Base-by-base conservation (phyloP, 2,797 vertebrate species). In the Gymnoscopelus microlampas region DNA sequence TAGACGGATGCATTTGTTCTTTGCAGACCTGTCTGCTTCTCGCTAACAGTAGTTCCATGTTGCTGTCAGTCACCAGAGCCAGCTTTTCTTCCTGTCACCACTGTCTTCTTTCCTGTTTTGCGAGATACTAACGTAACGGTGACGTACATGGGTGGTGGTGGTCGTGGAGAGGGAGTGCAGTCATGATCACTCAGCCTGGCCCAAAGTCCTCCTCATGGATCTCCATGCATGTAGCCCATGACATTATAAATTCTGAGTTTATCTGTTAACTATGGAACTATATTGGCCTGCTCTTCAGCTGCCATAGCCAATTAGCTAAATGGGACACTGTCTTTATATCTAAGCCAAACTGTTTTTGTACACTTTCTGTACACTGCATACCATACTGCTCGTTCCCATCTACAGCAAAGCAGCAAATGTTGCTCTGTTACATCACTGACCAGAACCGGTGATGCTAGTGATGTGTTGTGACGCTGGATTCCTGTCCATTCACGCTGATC, bases 91-190 rank as follows among this genome's bases (percentile, higher is more conserved):
- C 78, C 82, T 72, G 74, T 71, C 9, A 3, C 70, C 15, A 5
- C 63, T 66, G 60, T 74, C 3, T 24, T 74, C 72, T 79, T 85
- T 89, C 87, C 86, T 91, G 85, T 89, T 89, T 86, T 68, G 60
- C 56, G 61, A 60, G 26, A 72, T 14, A 12, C 66, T 11, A 44
- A 26, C 57, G 44, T 11, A 44, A 26, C 57, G 44, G 29, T 62
- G 44, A 29, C 19, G 19, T 19, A 19, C 19, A 4, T 29, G 26
- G 26, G 26, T n/a, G 71, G 71, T 79, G 65, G 54, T 56, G 66
- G 77, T 48, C 54, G 50, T 76, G 63, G 65, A 39, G 61, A 68
- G 47, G 19, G 44, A 23, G 26, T 29, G 26, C 71, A 67, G 26
- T 19, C 19, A 51, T 56, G 68, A 78, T 71, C 69, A 60, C 11